Base-by-base conservation (phyloP, 1,140 invertebrate genomes). In the Lepidotrigona ventralis region DNA sequence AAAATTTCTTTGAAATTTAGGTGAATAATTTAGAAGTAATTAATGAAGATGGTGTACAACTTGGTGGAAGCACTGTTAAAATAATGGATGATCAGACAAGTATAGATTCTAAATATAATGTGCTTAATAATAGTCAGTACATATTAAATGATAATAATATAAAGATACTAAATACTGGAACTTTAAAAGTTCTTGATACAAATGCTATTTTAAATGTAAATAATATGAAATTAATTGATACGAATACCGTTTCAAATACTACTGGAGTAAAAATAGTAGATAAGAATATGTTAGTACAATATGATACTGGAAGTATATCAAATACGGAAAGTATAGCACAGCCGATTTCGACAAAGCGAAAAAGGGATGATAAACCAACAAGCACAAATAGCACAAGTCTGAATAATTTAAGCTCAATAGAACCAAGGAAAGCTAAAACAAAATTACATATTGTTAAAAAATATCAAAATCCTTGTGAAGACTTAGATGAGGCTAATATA, bases 401-500 rank as follows among this genome's bases (percentile, higher is more conserved):
- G 6, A 93, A 91, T 79, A 93, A 93, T 88, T 76, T 93, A 26
- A 93, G 92, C 83, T 93, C 92, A 6, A 91, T 93, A 33, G 93
- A 93, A 21, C 88, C 89, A 0, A 90, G 90, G 75, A 94, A 92
- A 86, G 89, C 87, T 5, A 93, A 92, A 76, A 89, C 90, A 1
- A 93, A 92, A 66, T 88, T 88, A 17, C 85, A 90, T n/a, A 89
- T 91, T 46, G 73, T 90, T 8, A 94, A 92, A 78, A 93, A 92
- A 66, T 92, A 91, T 86, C 89, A 91, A 51, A 91, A 91, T 75
- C 84, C 79, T 64, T 88, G 77, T 85, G 93, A 93, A 68, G 90
- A 91, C 68, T 33, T 94, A 6, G 92, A 94, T 21, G 93, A 94
- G 81, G 72, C 90, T 5, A 95, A 94, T 77, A 91, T 94, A 0